Evolutionary conservation across 2,888 invertebrate genomes (phyloP).

Genomic region (Melikaiella ostensackeni): DNA sequence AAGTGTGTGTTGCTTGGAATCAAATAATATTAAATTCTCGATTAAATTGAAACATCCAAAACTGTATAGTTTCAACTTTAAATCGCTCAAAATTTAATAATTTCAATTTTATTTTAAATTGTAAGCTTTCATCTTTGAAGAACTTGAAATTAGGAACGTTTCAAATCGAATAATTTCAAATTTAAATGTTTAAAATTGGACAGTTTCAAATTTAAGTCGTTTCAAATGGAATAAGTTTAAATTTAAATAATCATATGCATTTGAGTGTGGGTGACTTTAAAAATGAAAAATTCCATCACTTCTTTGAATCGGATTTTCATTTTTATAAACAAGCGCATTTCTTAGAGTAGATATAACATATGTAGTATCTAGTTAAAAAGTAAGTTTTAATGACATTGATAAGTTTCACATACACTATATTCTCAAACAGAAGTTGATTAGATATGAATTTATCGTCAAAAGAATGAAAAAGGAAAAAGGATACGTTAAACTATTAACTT

Average conservation of each 20-base stretch:
- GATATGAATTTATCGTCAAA: constrained; percentile 28
- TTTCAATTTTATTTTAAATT: too few species aligned
- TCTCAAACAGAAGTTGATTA: constrained; percentile 33
- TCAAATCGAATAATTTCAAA: background rate
- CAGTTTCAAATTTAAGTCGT: background rate
- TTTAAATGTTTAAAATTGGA: background rate
- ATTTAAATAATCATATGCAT: background rate
- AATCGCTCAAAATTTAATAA: too few species aligned
- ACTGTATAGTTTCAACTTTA: too few species aligned
- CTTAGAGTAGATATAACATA: too few species aligned
- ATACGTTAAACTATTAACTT: background rate
- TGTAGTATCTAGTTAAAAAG: background rate
- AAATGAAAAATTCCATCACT: too few species aligned
- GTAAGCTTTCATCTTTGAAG: too few species aligned
- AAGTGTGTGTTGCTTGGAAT: too few species aligned
- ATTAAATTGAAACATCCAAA: too few species aligned
- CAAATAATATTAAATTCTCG: too few species aligned
- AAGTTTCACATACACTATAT: constrained; percentile 24
- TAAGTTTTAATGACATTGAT: constrained; percentile 19
- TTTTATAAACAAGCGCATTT: too few species aligned
- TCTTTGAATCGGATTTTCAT: too few species aligned
- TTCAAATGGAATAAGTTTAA: background rate
- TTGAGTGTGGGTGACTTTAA: too few species aligned
- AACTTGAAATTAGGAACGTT: background rate
- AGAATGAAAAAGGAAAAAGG: constrained; percentile 17